Evolutionary conservation across 1,140 invertebrate species (phyloP), one percentile per base, ranked within the genome.

Genomic region (Achroia grisella): DNA sequence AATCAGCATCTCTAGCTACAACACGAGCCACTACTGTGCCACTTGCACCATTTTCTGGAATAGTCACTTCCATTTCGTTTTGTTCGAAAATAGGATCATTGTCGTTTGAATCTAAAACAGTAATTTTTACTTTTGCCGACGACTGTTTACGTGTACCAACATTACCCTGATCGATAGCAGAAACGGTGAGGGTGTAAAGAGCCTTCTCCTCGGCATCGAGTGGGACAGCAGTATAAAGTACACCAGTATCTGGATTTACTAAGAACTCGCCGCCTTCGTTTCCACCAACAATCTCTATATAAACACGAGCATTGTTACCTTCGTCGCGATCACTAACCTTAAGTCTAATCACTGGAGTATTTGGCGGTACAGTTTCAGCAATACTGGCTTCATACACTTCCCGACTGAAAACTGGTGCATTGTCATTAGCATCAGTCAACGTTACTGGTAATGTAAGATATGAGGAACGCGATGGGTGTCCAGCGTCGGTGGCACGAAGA

Each of bases 151-250:
- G 85, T 0, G 91, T 92, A 0, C 94, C 94, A 1, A 91, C 89
- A 62, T 95, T 95, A 0, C 94, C 95, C 68, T 95, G 94, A 73
- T 97, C 95, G 9, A 95, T 91, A 1, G 95, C 96, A 1, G 94
- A 95, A 1, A 98, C 94, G 0, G 95, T 97, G 4, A 99, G 80
- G 1, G 94, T 95, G 73, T 98, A 98, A 56, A 94, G 91, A 0
- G 94, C 90, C 75, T 94, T 94, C 5, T 79, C 89, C 87, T 99
- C 97, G 0, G 95, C 94, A 70, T 99, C 98, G 1, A 99, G 85
- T 30, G 82, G 79, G 8, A 93, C 91, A 14, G 93, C 91, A 0
- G 95, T 97, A 62, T 95, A 96, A 0, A 98, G 75, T 87, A 98
- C 93, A 0, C 97, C 97, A 0, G 95, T 96, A 54, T 93, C 91